These are phyloP conservation scores for Cordilura impudica DNA, from an alignment of 2,888 invertebrate species.

Conservation along the genomic window DNA sequence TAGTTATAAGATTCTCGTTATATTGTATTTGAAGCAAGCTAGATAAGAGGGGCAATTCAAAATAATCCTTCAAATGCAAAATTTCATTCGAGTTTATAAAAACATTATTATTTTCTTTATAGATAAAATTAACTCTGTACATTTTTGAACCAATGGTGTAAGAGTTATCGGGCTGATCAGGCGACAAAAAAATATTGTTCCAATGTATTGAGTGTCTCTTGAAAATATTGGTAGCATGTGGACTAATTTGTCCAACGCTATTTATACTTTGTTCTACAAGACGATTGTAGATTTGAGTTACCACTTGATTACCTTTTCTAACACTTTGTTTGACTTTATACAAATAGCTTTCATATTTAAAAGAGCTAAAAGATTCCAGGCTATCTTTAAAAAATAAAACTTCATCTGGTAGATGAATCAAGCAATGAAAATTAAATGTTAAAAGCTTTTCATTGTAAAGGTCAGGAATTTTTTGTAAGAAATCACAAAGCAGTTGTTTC, in stretches of 20 bases:
- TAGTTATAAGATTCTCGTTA: too few species aligned
- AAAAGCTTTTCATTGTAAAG: conserved; percentile 42
- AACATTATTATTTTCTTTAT: neutral
- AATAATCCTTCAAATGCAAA: conserved; percentile 1
- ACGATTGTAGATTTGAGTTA: too few species aligned
- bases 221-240: neutral
- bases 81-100: too few species aligned
- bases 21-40: conserved; percentile 10
- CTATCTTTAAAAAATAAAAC: too few species aligned
- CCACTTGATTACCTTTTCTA: too few species aligned
- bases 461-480: conserved; percentile 27
- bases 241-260: neutral
- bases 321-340: too few species aligned
- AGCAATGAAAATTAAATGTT: conserved; percentile 47
- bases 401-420: conserved; percentile 39
- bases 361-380: too few species aligned
- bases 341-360: too few species aligned
- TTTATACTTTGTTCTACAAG: too few species aligned
- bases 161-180: too few species aligned
- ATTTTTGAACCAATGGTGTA: too few species aligned
- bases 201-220: too few species aligned
- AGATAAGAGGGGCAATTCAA: conserved; percentile 8
- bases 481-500: conserved; percentile 38
- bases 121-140: neutral
- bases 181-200: neutral